Evolutionary conservation across 2,113 vertebrate species (phyloP).

Genomic region (Atlantisia rogersi): DNA sequence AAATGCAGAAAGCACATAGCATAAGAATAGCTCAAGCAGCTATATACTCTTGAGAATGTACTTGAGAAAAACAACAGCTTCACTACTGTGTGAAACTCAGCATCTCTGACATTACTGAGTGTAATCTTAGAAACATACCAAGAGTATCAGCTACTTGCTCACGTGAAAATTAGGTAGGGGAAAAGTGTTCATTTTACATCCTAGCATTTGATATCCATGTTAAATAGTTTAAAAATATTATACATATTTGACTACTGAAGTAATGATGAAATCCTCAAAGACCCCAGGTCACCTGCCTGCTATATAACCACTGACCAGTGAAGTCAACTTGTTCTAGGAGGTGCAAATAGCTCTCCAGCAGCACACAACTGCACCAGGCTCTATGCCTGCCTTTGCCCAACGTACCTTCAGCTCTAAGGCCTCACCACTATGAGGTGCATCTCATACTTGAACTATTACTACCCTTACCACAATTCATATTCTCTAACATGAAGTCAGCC

Average conservation of each 20-base stretch:
- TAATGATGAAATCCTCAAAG: background rate
- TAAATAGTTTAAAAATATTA: background rate
- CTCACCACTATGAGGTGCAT: background rate
- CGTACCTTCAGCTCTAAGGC: background rate
- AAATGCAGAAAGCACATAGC: background rate
- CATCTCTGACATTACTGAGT: background rate
- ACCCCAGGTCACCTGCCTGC: background rate
- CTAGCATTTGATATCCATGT: background rate
- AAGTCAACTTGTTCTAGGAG: background rate
- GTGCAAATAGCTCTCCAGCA: background rate
- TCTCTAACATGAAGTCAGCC: background rate
- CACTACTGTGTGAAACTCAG: background rate
- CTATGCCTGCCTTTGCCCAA: background rate
- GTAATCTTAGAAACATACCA: background rate
- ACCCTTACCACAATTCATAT: rapidly evolving
- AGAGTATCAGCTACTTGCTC: background rate
- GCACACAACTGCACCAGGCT: background rate
- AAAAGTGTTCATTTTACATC: background rate
- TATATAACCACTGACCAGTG: background rate
- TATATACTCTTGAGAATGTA: background rate
- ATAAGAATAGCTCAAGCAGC: background rate
- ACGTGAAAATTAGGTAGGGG: background rate
- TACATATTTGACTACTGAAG: background rate
- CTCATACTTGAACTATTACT: background rate
- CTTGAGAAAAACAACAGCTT: background rate